Evolutionary conservation across 2,113 vertebrate species (phyloP), one percentile per base, ranked within the genome.

Genomic region (Opisthocomus hoazin): DNA sequence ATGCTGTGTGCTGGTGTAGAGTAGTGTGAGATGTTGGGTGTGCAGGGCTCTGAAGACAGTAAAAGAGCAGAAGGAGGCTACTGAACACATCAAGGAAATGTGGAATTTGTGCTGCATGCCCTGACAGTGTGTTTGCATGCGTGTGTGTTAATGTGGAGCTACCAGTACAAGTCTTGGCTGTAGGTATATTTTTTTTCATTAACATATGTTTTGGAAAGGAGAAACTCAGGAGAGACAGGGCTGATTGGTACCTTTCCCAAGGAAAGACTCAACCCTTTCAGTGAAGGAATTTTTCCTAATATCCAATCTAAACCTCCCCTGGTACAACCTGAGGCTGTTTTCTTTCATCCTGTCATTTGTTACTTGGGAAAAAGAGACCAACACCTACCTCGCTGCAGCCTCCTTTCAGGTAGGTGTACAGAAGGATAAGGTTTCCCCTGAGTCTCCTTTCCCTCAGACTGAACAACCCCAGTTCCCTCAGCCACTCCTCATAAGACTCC

Each of bases 361-460:
- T n/a, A n/a, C 21, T 10, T 26, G 37, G 6, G 41, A 70, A 12
- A 12, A 84, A 63, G 21, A 70, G 17, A 41, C 24, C 2, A 3
- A 18, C 17, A 22, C 14, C 2, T 39, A 16, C 6, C 32, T 50
- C 4, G 4, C 22, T 86, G 43, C n/a, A 43, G 0, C 5, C 21
- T 70, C 8, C 27, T 61, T 48, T 43, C 20, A 65, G 4, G 13
- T 5, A 36, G 21, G 5, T 45, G 5, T 32, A 56, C 15, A 37
- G 22, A 61, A 9, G 0, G 0, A 29, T 50, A n/a, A 74, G 9
- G 8, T 57, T 16, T 80, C 19, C 18, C 48, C 24, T n/a, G 4
- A 43, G 37, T 8, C 17, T 68, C 15, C 21, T 68, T 12, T 57
- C 15, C 51, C 37, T 6, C 26, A 66, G 26, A 2, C 15, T 66